These are phyloP conservation scores for Chaenocephalus aceratus DNA, from an alignment of 2,113 vertebrate species.

Conservation along the genomic window DNA sequence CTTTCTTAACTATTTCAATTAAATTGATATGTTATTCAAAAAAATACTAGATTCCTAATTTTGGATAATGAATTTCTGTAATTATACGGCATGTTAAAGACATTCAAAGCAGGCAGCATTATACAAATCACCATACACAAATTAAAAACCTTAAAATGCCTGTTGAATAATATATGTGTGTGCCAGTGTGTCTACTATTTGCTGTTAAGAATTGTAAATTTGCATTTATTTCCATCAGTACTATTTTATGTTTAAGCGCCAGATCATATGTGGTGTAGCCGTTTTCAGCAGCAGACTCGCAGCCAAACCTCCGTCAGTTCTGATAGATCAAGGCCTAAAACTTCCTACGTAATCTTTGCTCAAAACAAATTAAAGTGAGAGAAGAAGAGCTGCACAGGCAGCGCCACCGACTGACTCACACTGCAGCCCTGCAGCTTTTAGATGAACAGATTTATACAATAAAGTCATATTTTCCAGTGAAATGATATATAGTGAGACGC, in stretches of 20 bases:
- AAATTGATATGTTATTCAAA: neutral
- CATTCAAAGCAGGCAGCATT: no score
- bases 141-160: neutral
- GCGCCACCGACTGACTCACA: constrained; percentile 15
- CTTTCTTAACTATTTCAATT: neutral
- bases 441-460: constrained; percentile 33
- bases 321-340: constrained; percentile 45
- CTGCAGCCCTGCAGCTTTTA: constrained; percentile 35
- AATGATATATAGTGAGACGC: constrained; percentile 45
- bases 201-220: neutral
- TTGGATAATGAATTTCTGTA: neutral
- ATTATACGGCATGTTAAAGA: constrained; percentile 8
- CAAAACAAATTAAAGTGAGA: constrained; percentile 42
- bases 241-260: constrained; percentile 28
- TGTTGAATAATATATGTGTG: constrained; percentile 4
- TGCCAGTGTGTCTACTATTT: neutral
- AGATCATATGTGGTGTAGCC: constrained; percentile 16
- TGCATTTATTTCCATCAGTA: constrained; percentile 9
- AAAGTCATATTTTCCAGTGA: constrained; percentile 67
- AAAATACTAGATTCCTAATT: constrained; percentile 14
- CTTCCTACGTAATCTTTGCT: constrained; percentile 45
- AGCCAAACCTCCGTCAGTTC: constrained; percentile 39
- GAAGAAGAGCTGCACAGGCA: constrained; percentile 15
- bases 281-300: constrained; percentile 22
- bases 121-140: neutral